Evolutionary conservation across 2,888 invertebrate genomes (phyloP).

Genomic region (Andrena marginata): DNA sequence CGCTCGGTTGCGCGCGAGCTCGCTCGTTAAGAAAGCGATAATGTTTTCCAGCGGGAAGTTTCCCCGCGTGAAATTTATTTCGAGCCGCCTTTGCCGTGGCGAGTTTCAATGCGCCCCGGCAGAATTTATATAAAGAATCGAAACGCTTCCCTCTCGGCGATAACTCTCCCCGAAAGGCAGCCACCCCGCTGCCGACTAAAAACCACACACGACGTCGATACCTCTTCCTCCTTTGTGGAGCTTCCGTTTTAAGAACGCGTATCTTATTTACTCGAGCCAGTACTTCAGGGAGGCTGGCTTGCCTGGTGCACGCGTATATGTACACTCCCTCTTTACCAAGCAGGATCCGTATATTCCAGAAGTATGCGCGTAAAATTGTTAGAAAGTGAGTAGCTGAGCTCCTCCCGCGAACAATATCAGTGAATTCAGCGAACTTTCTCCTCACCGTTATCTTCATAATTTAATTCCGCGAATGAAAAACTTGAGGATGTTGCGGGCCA

Average conservation of each 20-base stretch:
- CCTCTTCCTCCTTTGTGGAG: background rate
- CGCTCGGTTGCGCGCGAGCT: background rate
- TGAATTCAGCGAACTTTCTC: slow-evolving; percentile 6
- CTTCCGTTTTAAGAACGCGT: slow-evolving; percentile 22
- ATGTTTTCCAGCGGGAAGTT: background rate
- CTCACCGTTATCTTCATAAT: slow-evolving; percentile 15
- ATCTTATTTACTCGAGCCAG: slow-evolving; percentile 42
- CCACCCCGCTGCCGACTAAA: slow-evolving; percentile 26
- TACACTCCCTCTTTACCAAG: background rate
- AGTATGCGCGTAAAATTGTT: slow-evolving; percentile 29
- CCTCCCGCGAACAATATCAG: background rate
- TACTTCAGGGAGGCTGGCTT: background rate
- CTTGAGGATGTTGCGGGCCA: background rate
- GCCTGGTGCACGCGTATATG: background rate
- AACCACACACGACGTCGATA: slow-evolving; percentile 41
- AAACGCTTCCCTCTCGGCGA: slow-evolving; percentile 38
- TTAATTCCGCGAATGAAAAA: slow-evolving; percentile 10
- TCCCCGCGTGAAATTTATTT: slow-evolving; percentile 22
- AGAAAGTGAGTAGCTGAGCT: background rate
- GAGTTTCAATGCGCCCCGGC: slow-evolving; percentile 16
- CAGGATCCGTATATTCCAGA: background rate
- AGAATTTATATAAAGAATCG: slow-evolving; percentile 55
- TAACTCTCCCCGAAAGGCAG: slow-evolving; percentile 42
- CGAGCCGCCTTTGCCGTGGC: background rate
- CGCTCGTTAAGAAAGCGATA: slow-evolving; percentile 22